Base-by-base conservation (phyloP, 2,888 invertebrate genomes). In the Polydrusus tereticollis region DNA sequence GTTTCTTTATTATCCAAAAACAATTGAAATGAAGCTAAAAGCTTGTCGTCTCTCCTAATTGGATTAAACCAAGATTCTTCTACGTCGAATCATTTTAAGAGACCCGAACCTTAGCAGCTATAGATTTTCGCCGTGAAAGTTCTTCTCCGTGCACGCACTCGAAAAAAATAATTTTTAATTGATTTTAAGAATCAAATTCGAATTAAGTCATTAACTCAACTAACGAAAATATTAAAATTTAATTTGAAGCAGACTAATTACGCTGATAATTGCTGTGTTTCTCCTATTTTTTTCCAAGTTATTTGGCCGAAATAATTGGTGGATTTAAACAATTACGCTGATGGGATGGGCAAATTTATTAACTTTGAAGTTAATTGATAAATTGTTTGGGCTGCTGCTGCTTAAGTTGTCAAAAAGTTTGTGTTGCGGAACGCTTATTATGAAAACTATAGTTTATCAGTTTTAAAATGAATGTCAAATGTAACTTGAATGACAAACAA, bases 281-380 rank as follows among this genome's bases (percentile, higher is more conserved):
- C 18, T 45, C 12, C n/a, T 36, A 10, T 10, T 45, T 50, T 41
- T n/a, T 52, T 55, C 1, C n/a, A 41, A 2, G 10, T 52, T n/a
- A 36, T 64, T 23, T 52, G 64, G 29, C 50, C 21, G 64, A 64
- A 64, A 64, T 64, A 64, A 64, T 64, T 52, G 64, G 63, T 36
- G 2, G 50, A 55, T 55, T 55, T 64, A 52, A 52, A 16, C 33
- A 64, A 64, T 47, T 26, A 33, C 12, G 12, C 12, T 36, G n/a
- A 20, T 16, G 33, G 52, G 29, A 47, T 16, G 20, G 20, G 21
- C n/a, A 38, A n/a, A 50, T 50, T 52, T 36, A 21, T 12, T 57
- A 2, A 14, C 16, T 43, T 43, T 43, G 36, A n/a, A n/a, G 36
- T 36, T n/a, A 36, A 36, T 36, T 5, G n/a, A 12, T 12, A 36